Base-by-base conservation (phyloP, 1,140 invertebrate species). In the Heliconius hermathena region DNA sequence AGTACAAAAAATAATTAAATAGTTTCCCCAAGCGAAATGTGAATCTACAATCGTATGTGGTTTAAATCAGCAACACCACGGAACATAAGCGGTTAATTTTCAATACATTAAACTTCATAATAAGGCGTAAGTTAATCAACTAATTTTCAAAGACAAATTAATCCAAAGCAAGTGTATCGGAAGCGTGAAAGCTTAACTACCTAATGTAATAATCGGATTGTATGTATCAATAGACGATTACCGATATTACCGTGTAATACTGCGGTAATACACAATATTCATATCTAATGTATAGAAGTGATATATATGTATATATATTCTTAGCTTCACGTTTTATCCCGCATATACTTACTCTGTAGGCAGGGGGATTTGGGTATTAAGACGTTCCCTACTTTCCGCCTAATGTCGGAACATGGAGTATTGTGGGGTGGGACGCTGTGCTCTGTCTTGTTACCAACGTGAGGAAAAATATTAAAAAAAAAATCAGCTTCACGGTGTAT, bases 171-270 rank as follows among this genome's bases (percentile, higher is more conserved):
- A 49, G 38, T 60, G 71, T 76, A 82, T 76, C 33, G 60, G 74
- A 73, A 79, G 73, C 77, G 74, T 54, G 77, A 66, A 66, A 66
- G 60, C 60, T 66, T 66, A 66, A 66, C 60, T 29, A 66, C 26
- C 41, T 82, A 76, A 79, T 79, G 77, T 79, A 46, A 74, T 82
- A 73, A 82, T 79, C 81, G 74, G 74, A 82, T 82, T 82, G 77
- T 78, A 66, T 75, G 71, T 75, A 60, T 82, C 78, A 82, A 79
- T 79, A 78, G 78, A 52, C 71, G 76, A 78, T 78, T 78, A 78
- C 71, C 49, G 16, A 72, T 38, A 78, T 73, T 73, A 71, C 26
- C 22, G 73, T 38, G 36, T 70, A 76, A 46, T 76, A 76, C 74
- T 57, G n/a, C 18, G 20, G 18, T 57, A n/a, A 57, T 57, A 57